phyloP scores from a whole-genome alignment of 1,140 invertebrate species.

The Phocides pigmalion region DNA sequence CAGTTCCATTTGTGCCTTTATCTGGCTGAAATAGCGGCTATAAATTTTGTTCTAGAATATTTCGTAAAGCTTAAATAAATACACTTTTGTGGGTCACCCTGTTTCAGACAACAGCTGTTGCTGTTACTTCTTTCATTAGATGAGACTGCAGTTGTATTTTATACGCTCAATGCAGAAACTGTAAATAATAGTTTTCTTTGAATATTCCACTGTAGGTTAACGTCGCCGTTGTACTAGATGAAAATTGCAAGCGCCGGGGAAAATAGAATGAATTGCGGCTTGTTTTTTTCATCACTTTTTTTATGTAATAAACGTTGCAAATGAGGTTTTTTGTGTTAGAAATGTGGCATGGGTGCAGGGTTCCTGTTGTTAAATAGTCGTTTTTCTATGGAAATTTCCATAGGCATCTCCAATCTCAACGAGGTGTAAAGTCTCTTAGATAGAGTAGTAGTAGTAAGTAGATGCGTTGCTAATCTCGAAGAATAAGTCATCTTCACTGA shows the following conservation, averaged over 20 bases:
- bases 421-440: no score
- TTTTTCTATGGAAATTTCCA: no score
- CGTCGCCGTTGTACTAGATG: conserved; percentile 47
- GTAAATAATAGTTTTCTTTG: conserved; percentile 44
- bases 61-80: conserved; percentile 21
- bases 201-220: conserved; percentile 46
- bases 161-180: conserved; percentile 31
- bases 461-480: no score
- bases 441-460: no score
- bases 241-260: conserved; percentile 42
- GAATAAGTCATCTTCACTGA: no score
- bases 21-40: conserved; percentile 7
- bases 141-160: conserved; percentile 32
- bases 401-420: no score
- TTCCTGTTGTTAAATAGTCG: no score
- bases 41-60: conserved; percentile 33
- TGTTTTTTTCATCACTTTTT: neutral
- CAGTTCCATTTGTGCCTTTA: no score
- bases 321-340: no score
- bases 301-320: neutral
- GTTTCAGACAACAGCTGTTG: conserved; percentile 18
- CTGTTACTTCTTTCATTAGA: conserved; percentile 25
- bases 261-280: conserved; percentile 17
- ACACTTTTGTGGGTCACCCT: conserved; percentile 10
- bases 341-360: no score